phyloP scores from a whole-genome alignment of 2,888 invertebrate species.

The Rosalia funebris region DNA sequence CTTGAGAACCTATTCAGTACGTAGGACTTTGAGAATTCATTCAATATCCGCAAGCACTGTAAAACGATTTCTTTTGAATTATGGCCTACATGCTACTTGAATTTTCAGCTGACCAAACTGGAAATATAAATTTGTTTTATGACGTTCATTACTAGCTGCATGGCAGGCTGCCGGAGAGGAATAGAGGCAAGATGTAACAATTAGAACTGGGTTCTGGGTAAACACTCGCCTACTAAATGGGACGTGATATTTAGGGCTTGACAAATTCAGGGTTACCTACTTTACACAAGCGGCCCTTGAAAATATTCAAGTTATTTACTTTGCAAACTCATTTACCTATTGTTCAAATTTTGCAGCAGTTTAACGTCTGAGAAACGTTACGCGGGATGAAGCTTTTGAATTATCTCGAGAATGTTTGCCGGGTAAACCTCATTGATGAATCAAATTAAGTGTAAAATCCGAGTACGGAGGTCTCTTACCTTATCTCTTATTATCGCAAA shows the following conservation, averaged over 20 bases:
- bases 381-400: background rate
- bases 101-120: conserved; percentile 41
- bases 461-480: background rate
- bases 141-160: conserved; percentile 34
- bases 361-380: conserved; percentile 10
- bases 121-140: conserved; percentile 39
- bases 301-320: conserved; percentile 42
- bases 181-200: conserved; percentile 47
- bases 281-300: conserved; percentile 48
- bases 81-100: conserved; percentile 35
- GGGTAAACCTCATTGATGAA: background rate
- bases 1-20: conserved; percentile 30
- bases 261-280: conserved; percentile 56
- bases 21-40: conserved; percentile 23
- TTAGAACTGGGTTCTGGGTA: conserved; percentile 54
- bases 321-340: conserved; percentile 44
- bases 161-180: conserved; percentile 26
- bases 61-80: conserved; percentile 35
- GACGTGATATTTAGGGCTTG: conserved; percentile 53
- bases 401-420: conserved; percentile 2
- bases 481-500: background rate
- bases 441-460: conserved; percentile 1
- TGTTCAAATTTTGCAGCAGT: conserved; percentile 37
- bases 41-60: conserved; percentile 31
- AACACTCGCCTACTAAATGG: conserved; percentile 54